Conservation (phyloP, 2,797 vertebrate genomes). For the Eidolon dupreanum region DNA sequence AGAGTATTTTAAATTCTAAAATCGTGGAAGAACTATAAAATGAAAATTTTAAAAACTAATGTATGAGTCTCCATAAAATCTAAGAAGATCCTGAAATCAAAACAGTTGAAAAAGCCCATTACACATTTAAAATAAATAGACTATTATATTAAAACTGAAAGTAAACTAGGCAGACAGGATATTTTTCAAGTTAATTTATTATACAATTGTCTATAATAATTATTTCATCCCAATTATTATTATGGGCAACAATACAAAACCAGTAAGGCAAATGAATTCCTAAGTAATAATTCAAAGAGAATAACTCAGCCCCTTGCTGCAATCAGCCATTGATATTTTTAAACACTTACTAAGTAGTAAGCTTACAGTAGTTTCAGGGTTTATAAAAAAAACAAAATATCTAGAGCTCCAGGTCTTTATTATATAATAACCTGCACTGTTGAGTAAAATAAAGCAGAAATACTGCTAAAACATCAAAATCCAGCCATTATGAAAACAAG, state of each 20-base stretch:
- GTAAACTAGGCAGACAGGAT: background rate
- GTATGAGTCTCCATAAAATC: background rate
- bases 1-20: background rate
- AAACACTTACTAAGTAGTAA: background rate
- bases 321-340: background rate
- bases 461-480: no score
- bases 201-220: background rate
- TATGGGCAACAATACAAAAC: background rate
- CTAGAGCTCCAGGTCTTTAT: background rate
- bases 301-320: background rate
- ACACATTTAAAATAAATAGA: background rate
- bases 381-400: background rate
- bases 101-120: background rate
- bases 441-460: background rate
- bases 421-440: accelerated
- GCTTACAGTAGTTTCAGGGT: background rate
- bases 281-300: background rate
- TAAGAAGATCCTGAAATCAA: background rate
- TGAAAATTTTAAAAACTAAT: background rate
- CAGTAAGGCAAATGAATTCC: background rate
- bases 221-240: background rate
- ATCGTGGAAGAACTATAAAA: background rate
- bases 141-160: background rate
- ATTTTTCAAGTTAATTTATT: background rate
- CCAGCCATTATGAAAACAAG: accelerated